A percentile compares a stretch with the other conserved stretches of the same genome.
Evolutionary conservation across 2,888 invertebrate species (phyloP).

Genomic region (Caenorhabditis imperialis): DNA sequence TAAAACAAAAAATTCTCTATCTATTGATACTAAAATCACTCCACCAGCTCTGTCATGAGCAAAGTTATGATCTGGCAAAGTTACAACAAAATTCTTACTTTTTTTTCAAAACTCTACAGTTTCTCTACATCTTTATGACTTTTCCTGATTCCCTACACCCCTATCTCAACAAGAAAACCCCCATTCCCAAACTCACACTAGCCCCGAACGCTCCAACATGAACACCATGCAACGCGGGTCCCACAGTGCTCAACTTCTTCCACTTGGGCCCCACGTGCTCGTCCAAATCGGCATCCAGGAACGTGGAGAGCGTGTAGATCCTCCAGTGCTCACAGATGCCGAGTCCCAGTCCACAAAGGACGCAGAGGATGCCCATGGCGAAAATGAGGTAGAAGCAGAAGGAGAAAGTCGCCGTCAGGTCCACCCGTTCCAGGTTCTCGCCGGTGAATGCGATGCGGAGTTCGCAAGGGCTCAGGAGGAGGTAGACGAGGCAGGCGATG

Average conservation of each 20-base stretch:
- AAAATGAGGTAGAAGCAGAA: conserved; percentile 74
- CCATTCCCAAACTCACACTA: conserved; percentile 8
- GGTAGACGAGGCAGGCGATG: conserved; percentile 67
- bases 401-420: conserved; percentile 69
- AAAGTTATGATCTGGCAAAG: too few relatives aligned
- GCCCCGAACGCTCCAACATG: conserved; percentile 26
- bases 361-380: conserved; percentile 67
- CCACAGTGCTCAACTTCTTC: conserved; percentile 34
- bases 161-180: too few relatives aligned
- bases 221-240: conserved; percentile 29
- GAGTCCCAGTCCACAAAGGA: conserved; percentile 63
- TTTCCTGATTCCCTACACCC: too few relatives aligned
- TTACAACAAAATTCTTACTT: too few relatives aligned
- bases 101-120: too few relatives aligned
- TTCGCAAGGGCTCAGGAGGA: conserved; percentile 67
- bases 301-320: conserved; percentile 73
- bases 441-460: conserved; percentile 72
- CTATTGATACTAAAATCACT: too few relatives aligned
- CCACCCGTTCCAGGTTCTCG: conserved; percentile 59
- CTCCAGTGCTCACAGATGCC: conserved; percentile 71
- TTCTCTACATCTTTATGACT: too few relatives aligned
- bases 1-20: too few relatives aligned
- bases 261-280: conserved; percentile 70
- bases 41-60: too few relatives aligned
- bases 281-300: conserved; percentile 71